These are phyloP conservation scores for Halichoeres trimaculatus DNA, from an alignment of 2,113 vertebrate species.

Conservation along the genomic window DNA sequence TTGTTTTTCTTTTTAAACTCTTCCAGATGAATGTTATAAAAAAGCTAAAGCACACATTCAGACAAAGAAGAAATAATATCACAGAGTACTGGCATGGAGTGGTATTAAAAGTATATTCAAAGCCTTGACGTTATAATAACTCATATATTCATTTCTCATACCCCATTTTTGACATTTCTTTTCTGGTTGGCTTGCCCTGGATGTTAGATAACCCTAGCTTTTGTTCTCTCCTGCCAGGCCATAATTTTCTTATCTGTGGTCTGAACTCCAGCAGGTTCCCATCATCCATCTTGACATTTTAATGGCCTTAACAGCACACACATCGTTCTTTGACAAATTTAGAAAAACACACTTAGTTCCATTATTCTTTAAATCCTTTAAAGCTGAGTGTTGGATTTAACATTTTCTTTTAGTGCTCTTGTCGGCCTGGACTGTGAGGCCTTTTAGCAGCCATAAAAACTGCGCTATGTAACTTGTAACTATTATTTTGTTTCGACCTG, in stretches of 20 bases:
- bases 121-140: slow-evolving; percentile 29
- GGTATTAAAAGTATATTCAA: background rate
- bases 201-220: slow-evolving; percentile 18
- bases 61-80: background rate
- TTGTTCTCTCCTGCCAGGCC: slow-evolving; percentile 31
- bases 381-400: slow-evolving; percentile 1
- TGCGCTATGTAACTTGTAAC: background rate
- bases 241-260: slow-evolving; percentile 14
- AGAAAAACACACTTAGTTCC: background rate
- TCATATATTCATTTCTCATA: background rate
- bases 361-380: slow-evolving; percentile 16
- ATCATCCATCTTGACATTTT: slow-evolving; percentile 35
- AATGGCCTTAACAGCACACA: slow-evolving; percentile 6
- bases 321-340: slow-evolving; percentile 2
- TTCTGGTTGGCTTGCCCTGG: background rate
- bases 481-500: background rate
- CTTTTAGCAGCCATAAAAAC: background rate
- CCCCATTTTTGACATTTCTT: background rate
- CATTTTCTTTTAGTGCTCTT: background rate
- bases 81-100: background rate
- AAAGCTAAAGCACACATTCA: background rate
- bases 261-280: slow-evolving; percentile 18
- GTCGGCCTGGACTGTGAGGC: background rate
- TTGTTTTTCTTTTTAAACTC: slow-evolving; percentile 1
- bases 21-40: slow-evolving; percentile 8